A percentile compares a stretch with the other conserved stretches of the same genome.
These are phyloP conservation scores for Intellagama lesueurii DNA, from an alignment of 2,797 vertebrate species.

Conservation along the genomic window DNA sequence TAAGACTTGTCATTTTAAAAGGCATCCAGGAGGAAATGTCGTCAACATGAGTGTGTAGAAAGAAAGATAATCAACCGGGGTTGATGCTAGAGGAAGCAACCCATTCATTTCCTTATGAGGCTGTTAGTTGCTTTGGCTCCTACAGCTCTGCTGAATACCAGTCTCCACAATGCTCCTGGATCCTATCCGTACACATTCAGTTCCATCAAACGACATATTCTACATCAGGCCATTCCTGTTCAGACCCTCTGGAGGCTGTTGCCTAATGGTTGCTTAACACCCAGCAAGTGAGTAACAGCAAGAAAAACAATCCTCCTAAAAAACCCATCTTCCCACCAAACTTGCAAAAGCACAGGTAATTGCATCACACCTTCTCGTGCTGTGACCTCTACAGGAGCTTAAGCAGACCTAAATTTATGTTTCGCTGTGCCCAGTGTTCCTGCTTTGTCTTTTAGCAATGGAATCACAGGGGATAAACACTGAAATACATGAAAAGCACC, in stretches of 20 bases:
- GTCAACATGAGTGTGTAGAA: constrained; percentile 10
- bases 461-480: not conserved
- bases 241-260: constrained; percentile 5
- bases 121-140: not conserved
- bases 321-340: not conserved
- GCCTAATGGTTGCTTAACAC: constrained; percentile 28
- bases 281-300: constrained; percentile 28
- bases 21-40: not conserved
- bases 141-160: constrained; percentile 8
- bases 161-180: not conserved
- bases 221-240: not conserved
- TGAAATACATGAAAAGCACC: not conserved
- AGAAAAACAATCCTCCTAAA: not conserved
- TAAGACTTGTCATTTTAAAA: not conserved
- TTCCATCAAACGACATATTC: not conserved
- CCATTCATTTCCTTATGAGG: constrained; percentile 10
- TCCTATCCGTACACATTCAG: not conserved
- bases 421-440: not conserved
- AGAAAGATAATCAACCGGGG: constrained; percentile 16
- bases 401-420: not conserved
- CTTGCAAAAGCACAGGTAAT: constrained; percentile 29
- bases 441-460: not conserved
- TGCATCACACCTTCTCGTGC: not conserved
- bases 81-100: not conserved
- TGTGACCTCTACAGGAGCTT: not conserved